phyloP scores from a whole-genome alignment of 1,140 invertebrate genomes.

The Psilanteris sp. region DNA sequence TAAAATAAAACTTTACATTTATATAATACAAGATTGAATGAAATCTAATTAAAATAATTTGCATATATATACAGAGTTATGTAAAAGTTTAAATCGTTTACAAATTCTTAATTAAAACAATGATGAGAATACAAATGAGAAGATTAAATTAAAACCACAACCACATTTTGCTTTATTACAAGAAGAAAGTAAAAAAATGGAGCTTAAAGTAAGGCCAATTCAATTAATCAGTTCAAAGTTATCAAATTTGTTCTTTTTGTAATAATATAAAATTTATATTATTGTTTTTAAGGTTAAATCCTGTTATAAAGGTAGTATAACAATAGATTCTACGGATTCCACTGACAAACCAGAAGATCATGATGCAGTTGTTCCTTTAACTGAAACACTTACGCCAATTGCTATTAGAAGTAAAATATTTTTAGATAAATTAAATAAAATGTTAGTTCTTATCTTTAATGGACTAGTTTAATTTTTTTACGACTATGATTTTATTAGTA shows the following conservation, averaged over 20 bases:
- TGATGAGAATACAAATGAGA: conserved; percentile 39
- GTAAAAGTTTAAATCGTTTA: conserved; percentile 71
- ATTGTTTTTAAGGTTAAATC: conserved; percentile 68
- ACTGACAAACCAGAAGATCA: conserved; percentile 21
- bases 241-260: too few relatives aligned
- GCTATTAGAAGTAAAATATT: conserved; percentile 76
- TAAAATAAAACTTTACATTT: neutral
- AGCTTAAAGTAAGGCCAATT: conserved; percentile 24
- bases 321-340: conserved; percentile 48
- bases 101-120: conserved; percentile 68
- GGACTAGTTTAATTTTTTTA: too few relatives aligned
- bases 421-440: conserved; percentile 76
- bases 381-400: conserved; percentile 72
- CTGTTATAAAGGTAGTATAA: conserved; percentile 72
- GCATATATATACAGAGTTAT: conserved; percentile 68
- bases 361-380: conserved; percentile 73
- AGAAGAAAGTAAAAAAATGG: conserved; percentile 28
- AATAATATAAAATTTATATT: too few relatives aligned
- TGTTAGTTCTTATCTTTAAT: conserved; percentile 63
- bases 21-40: neutral
- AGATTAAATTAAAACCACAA: conserved; percentile 70
- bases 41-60: conserved; percentile 2
- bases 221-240: too few relatives aligned
- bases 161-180: conserved; percentile 69
- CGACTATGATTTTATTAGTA: too few relatives aligned